Conservation (phyloP, 2,797 vertebrate genomes). For the Anolis apletophallus region DNA sequence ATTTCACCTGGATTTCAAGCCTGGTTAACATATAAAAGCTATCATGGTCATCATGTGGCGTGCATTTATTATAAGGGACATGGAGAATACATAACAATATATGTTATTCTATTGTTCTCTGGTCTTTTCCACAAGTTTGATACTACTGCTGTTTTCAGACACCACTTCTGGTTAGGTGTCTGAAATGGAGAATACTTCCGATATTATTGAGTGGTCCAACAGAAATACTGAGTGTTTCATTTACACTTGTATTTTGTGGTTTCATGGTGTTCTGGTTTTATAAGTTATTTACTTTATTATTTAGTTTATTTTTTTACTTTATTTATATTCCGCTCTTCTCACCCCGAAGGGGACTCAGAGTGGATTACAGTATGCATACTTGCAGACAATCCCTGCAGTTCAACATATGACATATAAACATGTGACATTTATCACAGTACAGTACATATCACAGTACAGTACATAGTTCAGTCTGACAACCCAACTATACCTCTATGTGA, state of each 20-base stretch:
- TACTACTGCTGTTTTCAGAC: neutral
- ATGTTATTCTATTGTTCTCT: neutral
- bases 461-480: neutral
- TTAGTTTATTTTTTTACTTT: no score
- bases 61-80: neutral
- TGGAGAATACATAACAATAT: neutral
- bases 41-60: neutral
- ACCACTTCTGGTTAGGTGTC: neutral
- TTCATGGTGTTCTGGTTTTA: neutral
- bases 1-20: neutral
- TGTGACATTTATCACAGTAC: no score
- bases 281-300: no score
- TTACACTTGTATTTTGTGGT: neutral
- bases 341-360: no score
- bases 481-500: neutral
- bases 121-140: neutral
- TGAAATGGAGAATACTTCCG: neutral
- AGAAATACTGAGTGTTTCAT: neutral
- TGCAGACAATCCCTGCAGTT: no score
- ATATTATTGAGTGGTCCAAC: neutral
- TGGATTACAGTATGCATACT: no score
- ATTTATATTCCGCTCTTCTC: no score
- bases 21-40: neutral
- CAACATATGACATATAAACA: no score
- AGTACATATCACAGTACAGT: no score